A percentile compares a stretch with the other conserved stretches of the same genome.
Evolutionary conservation across 2,113 vertebrate genomes (phyloP).

Genomic region (Otis tarda): DNA sequence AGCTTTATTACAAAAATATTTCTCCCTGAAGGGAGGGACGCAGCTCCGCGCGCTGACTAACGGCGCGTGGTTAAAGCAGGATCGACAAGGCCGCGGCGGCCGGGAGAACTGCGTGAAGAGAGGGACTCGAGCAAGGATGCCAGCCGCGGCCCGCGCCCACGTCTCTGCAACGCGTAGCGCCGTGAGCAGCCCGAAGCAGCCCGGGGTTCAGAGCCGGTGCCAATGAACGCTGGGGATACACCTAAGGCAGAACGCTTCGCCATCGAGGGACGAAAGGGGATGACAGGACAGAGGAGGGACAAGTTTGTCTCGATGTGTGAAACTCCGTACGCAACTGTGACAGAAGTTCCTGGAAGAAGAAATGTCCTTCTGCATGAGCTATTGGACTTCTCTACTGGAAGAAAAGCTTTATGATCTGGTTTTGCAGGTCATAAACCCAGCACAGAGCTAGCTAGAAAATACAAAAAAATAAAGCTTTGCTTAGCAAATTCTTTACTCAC

Average conservation of each 20-base stretch:
- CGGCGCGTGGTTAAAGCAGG: accelerated
- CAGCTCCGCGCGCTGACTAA: background rate
- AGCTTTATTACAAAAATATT: background rate
- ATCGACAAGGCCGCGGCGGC: background rate
- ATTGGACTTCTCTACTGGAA: background rate
- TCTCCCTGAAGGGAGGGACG: background rate
- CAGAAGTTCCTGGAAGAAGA: background rate
- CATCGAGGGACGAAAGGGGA: accelerated
- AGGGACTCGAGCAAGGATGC: background rate
- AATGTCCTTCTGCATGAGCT: background rate
- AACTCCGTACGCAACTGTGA: background rate
- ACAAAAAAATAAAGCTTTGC: background rate
- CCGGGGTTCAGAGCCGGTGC: accelerated
- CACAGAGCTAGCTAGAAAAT: background rate
- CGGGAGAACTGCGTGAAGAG: background rate
- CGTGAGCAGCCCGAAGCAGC: background rate
- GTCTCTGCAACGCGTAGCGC: accelerated
- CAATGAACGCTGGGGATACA: accelerated
- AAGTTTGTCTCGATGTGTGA: accelerated
- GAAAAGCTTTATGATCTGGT: too few relatives aligned
- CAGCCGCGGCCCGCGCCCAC: background rate
- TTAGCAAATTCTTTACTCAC: background rate
- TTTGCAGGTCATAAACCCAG: background rate
- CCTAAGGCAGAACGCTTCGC: accelerated
- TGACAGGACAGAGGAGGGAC: too few relatives aligned